Evolutionary conservation across 2,113 vertebrate genomes (phyloP).

Genomic region (Mesoclemmys tuberculata): DNA sequence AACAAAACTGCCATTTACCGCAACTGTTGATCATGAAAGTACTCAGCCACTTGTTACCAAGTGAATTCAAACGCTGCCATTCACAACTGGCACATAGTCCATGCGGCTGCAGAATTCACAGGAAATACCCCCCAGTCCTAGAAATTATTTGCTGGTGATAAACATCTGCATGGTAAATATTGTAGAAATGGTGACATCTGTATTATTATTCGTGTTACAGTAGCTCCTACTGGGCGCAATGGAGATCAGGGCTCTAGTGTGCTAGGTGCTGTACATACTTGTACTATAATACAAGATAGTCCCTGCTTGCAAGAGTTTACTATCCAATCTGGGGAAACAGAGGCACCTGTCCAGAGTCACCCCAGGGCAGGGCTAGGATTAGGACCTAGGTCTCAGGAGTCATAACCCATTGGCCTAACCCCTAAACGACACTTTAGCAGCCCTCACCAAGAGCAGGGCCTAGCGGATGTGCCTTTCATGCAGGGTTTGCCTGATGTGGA

Average conservation of each 20-base stretch:
- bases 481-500: neutral
- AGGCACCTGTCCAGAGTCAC: neutral
- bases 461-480: neutral
- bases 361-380: neutral
- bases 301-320: neutral
- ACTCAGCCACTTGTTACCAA: neutral
- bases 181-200: neutral
- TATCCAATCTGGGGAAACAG: neutral
- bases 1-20: slow-evolving; percentile 32
- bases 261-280: neutral
- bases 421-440: too few relatives aligned
- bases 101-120: neutral
- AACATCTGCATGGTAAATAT: neutral
- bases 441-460: neutral
- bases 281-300: neutral
- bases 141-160: neutral
- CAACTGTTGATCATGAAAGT: neutral
- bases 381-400: neutral
- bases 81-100: neutral
- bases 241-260: neutral
- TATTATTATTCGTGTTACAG: neutral
- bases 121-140: neutral
- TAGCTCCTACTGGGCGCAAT: neutral
- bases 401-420: neutral
- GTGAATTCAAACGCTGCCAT: neutral